Conservation (phyloP, 2,113 vertebrate genomes). For the Dunckerocampus dactyliophorus region DNA sequence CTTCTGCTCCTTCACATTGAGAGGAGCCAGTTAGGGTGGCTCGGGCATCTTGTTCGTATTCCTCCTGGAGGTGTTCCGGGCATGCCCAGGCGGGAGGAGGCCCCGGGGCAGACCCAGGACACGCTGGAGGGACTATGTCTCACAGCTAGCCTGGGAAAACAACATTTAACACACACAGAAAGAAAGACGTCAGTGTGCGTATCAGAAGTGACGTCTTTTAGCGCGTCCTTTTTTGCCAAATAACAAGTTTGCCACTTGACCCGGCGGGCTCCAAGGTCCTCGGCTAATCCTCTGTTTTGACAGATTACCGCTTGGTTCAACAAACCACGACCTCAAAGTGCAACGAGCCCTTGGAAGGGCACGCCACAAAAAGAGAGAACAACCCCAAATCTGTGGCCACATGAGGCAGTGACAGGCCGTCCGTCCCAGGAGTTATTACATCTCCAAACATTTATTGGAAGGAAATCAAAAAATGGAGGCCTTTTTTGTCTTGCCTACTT, state of each 20-base stretch:
- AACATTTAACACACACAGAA: not conserved
- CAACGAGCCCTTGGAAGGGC: constrained; percentile 53
- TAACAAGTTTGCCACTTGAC: constrained; percentile 50
- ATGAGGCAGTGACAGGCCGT: constrained; percentile 55
- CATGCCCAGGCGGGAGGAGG: no score
- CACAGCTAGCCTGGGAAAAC: no score
- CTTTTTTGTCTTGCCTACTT: constrained; percentile 47
- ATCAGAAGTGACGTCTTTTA: constrained; percentile 6
- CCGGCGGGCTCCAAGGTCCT: constrained; percentile 38
- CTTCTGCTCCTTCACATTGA: no score
- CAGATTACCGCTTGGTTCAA: constrained; percentile 71
- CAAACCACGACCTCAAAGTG: constrained; percentile 56
- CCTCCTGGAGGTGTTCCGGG: no score
- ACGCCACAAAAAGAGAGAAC: constrained; percentile 49
- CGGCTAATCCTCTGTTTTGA: constrained; percentile 60
- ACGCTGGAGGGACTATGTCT: no score
- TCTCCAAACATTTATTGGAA: constrained; percentile 68
- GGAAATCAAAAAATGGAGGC: constrained; percentile 62
- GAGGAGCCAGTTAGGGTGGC: no score
- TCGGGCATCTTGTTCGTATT: no score
- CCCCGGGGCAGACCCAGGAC: no score
- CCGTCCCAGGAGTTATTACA: constrained; percentile 53
- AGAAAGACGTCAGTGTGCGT: constrained; percentile 11
- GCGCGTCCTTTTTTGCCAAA: not conserved
- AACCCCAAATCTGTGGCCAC: constrained; percentile 54